Percentiles rank a stretch among this genome's conserved stretches.
phyloP scores from a whole-genome alignment of 2,888 invertebrate species.

The Endotricha flammealis region DNA sequence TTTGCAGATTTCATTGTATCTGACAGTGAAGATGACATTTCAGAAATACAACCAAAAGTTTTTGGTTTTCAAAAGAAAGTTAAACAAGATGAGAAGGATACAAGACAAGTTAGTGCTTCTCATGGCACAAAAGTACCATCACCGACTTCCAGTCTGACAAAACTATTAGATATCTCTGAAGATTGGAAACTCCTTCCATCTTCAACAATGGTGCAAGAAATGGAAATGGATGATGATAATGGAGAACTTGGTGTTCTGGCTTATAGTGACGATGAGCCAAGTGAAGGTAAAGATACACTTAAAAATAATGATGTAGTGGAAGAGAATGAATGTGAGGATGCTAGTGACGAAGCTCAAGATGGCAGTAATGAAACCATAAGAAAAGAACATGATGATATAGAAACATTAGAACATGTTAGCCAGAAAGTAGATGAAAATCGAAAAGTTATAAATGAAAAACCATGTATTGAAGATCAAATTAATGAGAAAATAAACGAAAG shows the following conservation, averaged over 20 bases:
- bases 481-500: no score
- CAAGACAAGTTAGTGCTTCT: conserved; percentile 25
- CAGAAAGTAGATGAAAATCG: no score
- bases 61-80: conserved; percentile 43
- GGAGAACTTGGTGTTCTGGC: neutral
- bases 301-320: neutral
- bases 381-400: neutral
- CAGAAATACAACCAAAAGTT: conserved; percentile 50
- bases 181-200: conserved; percentile 62
- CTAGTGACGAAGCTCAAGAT: neutral
- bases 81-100: conserved; percentile 17
- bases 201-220: conserved; percentile 60
- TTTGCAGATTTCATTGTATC: conserved; percentile 56
- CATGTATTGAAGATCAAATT: no score
- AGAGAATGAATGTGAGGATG: neutral
- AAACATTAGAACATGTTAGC: neutral
- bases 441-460: no score
- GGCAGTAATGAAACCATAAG: neutral
- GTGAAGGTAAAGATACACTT: no score
- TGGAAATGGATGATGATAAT: conserved; percentile 1
- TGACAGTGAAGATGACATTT: conserved; percentile 61
- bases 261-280: neutral
- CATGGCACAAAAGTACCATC: conserved; percentile 34
- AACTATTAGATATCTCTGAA: conserved; percentile 55
- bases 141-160: conserved; percentile 42